Evolutionary conservation across 1,140 invertebrate genomes (phyloP).

Genomic region (Drosophila albomicans): DNA sequence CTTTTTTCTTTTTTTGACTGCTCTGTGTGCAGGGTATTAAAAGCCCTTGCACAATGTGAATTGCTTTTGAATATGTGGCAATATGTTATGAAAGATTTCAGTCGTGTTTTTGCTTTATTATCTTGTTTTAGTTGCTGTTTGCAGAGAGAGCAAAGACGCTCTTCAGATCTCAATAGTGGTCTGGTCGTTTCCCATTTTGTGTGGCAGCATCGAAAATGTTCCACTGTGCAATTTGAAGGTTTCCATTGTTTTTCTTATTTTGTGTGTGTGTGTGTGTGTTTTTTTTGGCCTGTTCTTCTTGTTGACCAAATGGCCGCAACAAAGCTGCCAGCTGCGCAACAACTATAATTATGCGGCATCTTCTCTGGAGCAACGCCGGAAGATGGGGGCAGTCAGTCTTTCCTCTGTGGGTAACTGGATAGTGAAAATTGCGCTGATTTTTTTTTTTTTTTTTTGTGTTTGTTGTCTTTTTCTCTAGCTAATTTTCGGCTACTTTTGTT

Average conservation of each 20-base stretch:
- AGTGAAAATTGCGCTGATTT: conserved; percentile 67
- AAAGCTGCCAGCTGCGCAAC: conserved; percentile 31
- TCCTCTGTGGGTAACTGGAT: conserved; percentile 58
- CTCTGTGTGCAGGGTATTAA: not conserved
- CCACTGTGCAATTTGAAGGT: conserved; percentile 18
- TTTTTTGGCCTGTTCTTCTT: conserved; percentile 15
- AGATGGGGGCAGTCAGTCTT: not conserved
- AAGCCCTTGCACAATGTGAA: not conserved
- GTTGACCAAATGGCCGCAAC: conserved; percentile 42
- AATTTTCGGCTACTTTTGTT: conserved; percentile 79
- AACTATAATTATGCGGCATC: conserved; percentile 72
- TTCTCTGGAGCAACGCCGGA: not conserved
- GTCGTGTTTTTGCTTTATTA: not conserved
- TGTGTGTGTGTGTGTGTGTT: not conserved
- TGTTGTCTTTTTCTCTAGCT: conserved; percentile 43
- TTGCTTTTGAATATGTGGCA: conserved; percentile 13
- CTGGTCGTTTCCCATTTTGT: not conserved
- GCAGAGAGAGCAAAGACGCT: not conserved
- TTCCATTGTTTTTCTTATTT: conserved; percentile 4
- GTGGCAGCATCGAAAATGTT: conserved; percentile 1
- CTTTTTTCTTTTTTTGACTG: no score
- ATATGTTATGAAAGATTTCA: conserved; percentile 23
- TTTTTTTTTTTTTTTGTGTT: no score
- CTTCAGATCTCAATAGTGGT: conserved; percentile 13
- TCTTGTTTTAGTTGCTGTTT: not conserved